Evolutionary conservation across 1,140 invertebrate genomes (phyloP).

Genomic region (Atta colombica): DNA sequence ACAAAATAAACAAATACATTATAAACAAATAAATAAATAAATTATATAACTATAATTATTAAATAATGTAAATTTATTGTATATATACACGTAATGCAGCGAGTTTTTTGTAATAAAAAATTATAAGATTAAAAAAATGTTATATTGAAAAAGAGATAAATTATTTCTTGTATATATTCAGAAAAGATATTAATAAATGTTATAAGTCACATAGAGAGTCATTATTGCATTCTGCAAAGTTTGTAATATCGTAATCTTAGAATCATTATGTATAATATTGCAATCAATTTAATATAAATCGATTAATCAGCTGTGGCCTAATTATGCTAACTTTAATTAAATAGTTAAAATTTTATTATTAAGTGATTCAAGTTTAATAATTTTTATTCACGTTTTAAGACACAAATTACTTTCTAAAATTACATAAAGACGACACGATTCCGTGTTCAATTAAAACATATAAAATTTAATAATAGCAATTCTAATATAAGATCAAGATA

Average conservation of each 20-base stretch:
- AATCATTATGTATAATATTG: background rate
- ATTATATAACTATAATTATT: too few species aligned
- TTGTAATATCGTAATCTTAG: background rate
- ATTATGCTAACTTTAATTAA: background rate
- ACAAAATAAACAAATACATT: background rate
- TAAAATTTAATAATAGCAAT: constrained; percentile 11
- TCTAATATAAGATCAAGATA: background rate
- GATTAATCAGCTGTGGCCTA: background rate
- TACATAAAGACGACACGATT: background rate
- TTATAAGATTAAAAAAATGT: background rate
- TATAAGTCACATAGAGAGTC: background rate
- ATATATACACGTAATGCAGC: background rate
- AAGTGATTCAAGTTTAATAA: background rate
- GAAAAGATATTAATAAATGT: background rate
- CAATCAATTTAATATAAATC: background rate
- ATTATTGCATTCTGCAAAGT: background rate
- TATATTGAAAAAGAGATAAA: background rate
- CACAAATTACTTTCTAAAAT: background rate
- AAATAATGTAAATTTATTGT: too few species aligned
- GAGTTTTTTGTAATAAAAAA: background rate
- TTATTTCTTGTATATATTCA: background rate
- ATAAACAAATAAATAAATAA: background rate
- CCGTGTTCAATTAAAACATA: background rate
- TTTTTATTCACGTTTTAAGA: background rate
- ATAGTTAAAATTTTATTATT: background rate